These are phyloP conservation scores for Ariolimax columbianus DNA, from an alignment of 2,888 invertebrate genomes.

Conservation along the genomic window DNA sequence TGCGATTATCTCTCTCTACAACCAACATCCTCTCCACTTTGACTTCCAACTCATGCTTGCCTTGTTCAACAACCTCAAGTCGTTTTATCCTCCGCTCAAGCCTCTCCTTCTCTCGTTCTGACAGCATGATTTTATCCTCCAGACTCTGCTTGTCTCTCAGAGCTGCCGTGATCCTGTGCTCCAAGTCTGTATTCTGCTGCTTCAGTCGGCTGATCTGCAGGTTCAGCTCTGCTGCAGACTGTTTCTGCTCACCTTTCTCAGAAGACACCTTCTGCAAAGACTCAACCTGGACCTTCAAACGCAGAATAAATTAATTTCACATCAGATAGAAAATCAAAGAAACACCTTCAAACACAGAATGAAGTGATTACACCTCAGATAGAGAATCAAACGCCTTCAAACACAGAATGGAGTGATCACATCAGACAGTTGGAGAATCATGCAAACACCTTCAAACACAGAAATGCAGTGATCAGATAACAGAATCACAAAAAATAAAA, in stretches of 20 bases:
- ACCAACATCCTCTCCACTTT: slow-evolving; percentile 47
- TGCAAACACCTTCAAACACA: no score
- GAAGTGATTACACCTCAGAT: no score
- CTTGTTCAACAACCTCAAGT: slow-evolving; percentile 51
- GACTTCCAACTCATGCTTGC: slow-evolving; percentile 51
- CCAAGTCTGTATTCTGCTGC: slow-evolving; percentile 54
- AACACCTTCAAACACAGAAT: no score
- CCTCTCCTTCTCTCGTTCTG: slow-evolving; percentile 55
- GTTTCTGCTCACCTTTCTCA: slow-evolving; percentile 46
- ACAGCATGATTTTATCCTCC: slow-evolving; percentile 65
- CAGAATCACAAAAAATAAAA: no score
- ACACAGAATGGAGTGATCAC: no score
- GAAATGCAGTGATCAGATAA: no score
- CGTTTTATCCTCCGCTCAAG: slow-evolving; percentile 53
- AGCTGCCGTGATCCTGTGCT: slow-evolving; percentile 44
- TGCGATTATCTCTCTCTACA: slow-evolving; percentile 54
- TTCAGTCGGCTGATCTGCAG: slow-evolving; percentile 50
- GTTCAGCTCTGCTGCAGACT: slow-evolving; percentile 50
- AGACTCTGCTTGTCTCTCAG: slow-evolving; percentile 54
- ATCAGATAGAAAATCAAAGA: no score
- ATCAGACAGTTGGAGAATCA: no score
- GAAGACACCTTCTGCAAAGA: slow-evolving; percentile 52
- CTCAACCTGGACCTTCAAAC: slow-evolving; percentile 47
- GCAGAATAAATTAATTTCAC: no score
- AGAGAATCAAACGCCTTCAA: no score